phyloP scores from a whole-genome alignment of 64 coral and sea anemone species.

The Montipora foliosa region DNA sequence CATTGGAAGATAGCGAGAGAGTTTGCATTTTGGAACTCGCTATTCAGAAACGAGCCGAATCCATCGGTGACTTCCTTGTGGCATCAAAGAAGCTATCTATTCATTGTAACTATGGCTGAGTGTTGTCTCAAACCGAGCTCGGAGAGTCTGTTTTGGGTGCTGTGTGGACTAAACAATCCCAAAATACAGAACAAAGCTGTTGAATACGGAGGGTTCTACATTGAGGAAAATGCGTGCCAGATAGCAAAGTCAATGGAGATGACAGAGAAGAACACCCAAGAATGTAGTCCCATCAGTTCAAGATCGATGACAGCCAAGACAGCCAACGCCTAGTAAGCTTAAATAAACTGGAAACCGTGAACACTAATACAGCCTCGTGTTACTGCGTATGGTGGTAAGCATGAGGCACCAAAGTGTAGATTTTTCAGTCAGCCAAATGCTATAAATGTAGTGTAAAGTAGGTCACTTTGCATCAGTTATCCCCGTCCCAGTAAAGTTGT shows the following conservation, averaged over 20 bases:
- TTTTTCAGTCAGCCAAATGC: constrained; percentile 70
- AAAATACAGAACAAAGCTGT: constrained; percentile 76
- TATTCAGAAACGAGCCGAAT: constrained; percentile 44
- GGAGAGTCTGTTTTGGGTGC: constrained; percentile 54
- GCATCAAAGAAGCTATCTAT: constrained; percentile 35
- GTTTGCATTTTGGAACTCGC: constrained; percentile 66
- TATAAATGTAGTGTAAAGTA: constrained; percentile 61
- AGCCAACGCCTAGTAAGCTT: constrained; percentile 12
- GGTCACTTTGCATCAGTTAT: constrained; percentile 58
- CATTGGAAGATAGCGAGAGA: constrained; percentile 56
- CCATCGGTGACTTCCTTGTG: constrained; percentile 30
- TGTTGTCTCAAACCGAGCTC: constrained; percentile 46
- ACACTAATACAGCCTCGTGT: constrained; percentile 59
- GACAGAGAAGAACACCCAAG: neutral
- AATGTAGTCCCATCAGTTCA: neutral
- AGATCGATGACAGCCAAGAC: neutral
- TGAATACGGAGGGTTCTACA: constrained; percentile 57
- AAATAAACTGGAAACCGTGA: constrained; percentile 53
- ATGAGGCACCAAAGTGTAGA: constrained; percentile 42
- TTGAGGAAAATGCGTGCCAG: neutral
- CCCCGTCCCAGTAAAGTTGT: constrained; percentile 41
- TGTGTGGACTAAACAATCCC: constrained; percentile 58
- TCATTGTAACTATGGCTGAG: constrained; percentile 63
- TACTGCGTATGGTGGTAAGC: constrained; percentile 59
- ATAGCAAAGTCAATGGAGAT: neutral